These are phyloP conservation scores for Gracilinanus agilis DNA, from an alignment of 2,113 vertebrate species.

Conservation along the genomic window DNA sequence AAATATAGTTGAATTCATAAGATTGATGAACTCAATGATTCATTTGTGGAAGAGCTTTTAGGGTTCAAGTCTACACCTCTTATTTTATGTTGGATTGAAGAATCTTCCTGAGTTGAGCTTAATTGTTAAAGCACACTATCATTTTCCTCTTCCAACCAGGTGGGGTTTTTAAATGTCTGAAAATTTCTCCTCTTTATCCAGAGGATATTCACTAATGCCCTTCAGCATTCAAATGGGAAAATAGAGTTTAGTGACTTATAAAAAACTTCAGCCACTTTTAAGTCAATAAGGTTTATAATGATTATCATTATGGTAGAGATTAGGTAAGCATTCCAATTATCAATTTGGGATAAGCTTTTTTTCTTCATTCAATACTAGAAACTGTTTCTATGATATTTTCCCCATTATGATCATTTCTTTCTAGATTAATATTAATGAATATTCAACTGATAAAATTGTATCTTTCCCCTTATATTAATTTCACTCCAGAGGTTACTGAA, in stretches of 20 bases:
- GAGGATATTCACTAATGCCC: not conserved
- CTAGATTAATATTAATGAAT: slow-evolving; percentile 40
- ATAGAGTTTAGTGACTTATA: not conserved
- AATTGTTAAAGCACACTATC: not conserved
- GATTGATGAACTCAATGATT: not conserved
- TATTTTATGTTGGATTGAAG: not conserved
- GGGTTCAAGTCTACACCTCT: not conserved
- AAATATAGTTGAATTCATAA: not conserved
- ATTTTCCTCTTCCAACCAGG: not conserved
- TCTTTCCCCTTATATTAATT: slow-evolving; percentile 49
- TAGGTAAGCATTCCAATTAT: slow-evolving; percentile 73
- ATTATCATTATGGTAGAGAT: slow-evolving; percentile 43
- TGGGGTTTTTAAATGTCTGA: not conserved
- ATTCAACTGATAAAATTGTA: slow-evolving; percentile 52
- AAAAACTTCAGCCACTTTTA: not conserved
- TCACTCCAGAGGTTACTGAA: slow-evolving; percentile 22
- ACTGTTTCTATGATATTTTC: slow-evolving; percentile 64
- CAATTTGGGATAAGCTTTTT: slow-evolving; percentile 67
- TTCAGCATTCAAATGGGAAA: not conserved
- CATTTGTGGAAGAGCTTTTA: not conserved
- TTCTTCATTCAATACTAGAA: slow-evolving; percentile 49
- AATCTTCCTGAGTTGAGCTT: not conserved
- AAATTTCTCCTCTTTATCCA: not conserved
- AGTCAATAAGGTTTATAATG: not conserved
- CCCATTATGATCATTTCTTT: slow-evolving; percentile 64